A percentile compares a stretch with the other conserved stretches of the same genome.
These are phyloP conservation scores for Euura lappo DNA, from an alignment of 1,140 invertebrate genomes.

Conservation along the genomic window DNA sequence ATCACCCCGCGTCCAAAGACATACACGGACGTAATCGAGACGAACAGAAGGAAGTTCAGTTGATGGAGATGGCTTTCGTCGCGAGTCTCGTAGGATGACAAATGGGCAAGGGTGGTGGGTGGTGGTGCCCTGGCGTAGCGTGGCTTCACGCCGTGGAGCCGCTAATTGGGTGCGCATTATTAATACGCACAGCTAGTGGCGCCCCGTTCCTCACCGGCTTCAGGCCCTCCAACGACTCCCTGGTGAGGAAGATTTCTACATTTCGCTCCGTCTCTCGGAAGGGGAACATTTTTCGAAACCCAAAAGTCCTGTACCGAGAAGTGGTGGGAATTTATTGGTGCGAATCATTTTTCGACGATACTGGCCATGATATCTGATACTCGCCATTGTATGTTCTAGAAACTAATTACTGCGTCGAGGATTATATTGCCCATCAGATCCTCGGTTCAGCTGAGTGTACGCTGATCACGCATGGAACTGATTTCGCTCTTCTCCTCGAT, in stretches of 20 bases:
- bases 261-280: neutral
- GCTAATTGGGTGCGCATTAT: slow-evolving; percentile 42
- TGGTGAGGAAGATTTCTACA: neutral
- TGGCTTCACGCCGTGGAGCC: slow-evolving; percentile 22
- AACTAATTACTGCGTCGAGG: too few species aligned
- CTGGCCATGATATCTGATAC: too few species aligned
- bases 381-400: too few species aligned
- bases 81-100: slow-evolving; percentile 29
- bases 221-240: neutral
- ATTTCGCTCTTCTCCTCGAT: slow-evolving; percentile 6
- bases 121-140: neutral
- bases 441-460: neutral
- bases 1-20: neutral
- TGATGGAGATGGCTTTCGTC: slow-evolving; percentile 34
- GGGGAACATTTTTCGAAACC: neutral
- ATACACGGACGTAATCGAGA: slow-evolving; percentile 11
- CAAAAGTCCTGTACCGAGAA: too few species aligned
- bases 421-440: too few species aligned
- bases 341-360: too few species aligned
- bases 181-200: slow-evolving; percentile 23
- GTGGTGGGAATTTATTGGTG: too few species aligned
- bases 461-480: neutral
- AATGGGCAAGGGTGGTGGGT: slow-evolving; percentile 25
- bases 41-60: slow-evolving; percentile 13
- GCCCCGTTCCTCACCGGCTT: neutral